These are phyloP conservation scores for Melanocharis versteri DNA, from an alignment of 2,113 vertebrate genomes.

Conservation along the genomic window DNA sequence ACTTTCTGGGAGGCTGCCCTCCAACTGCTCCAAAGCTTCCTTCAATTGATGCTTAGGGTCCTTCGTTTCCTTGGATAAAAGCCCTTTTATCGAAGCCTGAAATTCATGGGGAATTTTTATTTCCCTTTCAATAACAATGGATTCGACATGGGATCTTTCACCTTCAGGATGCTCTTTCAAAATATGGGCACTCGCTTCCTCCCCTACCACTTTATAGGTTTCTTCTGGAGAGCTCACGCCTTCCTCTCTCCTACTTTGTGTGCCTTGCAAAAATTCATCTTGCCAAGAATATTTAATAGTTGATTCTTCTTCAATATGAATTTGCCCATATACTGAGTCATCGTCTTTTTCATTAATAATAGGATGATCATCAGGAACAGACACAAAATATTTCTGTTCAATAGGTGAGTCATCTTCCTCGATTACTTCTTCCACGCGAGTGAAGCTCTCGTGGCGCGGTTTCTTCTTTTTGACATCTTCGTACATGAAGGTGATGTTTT, in stretches of 20 bases:
- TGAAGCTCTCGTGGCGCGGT: background rate
- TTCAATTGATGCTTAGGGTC: constrained; percentile 86
- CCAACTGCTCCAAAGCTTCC: constrained; percentile 85
- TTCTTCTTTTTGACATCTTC: constrained; percentile 48
- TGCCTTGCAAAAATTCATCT: constrained; percentile 77
- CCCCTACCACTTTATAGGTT: constrained; percentile 20
- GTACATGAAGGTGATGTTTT: background rate
- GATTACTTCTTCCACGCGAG: constrained; percentile 70
- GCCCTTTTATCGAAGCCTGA: constrained; percentile 81
- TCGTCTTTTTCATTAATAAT: constrained; percentile 71
- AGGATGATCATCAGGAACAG: constrained; percentile 87
- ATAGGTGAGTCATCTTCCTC: constrained; percentile 73
- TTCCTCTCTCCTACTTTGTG: constrained; percentile 50
- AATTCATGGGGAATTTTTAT: constrained; percentile 85
- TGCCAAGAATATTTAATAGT: constrained; percentile 80
- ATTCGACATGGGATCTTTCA: constrained; percentile 62
- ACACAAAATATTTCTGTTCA: constrained; percentile 90
- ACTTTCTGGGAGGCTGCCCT: constrained; percentile 81
- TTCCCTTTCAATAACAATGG: constrained; percentile 86
- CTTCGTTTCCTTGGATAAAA: constrained; percentile 76
- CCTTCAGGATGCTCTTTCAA: constrained; percentile 55
- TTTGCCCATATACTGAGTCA: constrained; percentile 84
- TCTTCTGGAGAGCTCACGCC: constrained; percentile 37
- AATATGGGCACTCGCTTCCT: background rate
- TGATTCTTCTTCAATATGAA: constrained; percentile 79